Base-by-base conservation (phyloP, 1,140 invertebrate genomes). In the Euura saliciscinereae region DNA sequence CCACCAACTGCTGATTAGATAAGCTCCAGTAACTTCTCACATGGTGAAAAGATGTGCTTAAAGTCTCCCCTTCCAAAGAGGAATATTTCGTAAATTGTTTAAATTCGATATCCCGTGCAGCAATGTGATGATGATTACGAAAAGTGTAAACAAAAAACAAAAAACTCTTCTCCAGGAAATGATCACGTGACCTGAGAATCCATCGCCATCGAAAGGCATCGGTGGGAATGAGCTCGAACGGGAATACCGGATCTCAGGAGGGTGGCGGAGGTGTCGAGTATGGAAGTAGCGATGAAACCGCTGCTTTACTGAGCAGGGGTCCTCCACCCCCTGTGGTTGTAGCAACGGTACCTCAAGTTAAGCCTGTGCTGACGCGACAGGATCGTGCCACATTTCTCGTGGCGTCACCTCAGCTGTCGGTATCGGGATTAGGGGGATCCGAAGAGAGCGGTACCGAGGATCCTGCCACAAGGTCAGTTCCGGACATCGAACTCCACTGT, bases 401-500 rank as follows among this genome's bases (percentile, higher is more conserved):
- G 69, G 92, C 93, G 6, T 93, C 93, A 78, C 89, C 94, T 43
- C 93, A 94, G 80, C 87, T 95, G 68, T 94, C 93, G 42, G 93
- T 93, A 13, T 90, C 90, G 44, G 88, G 89, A 11, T 89, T 93
- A 79, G 93, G 92, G 2, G 93, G 93, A 46, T 94, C 93, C 77
- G 94, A 95, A 85, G 94, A 95, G 84, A 94, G 93, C 80, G 90
- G 88, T 65, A 85, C 85, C 71, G 87, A 90, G 51, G 93, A 94
- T 71, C 90, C 90, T 68, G 91, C 92, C n/a, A 91, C 94, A 8
- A 90, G 94, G 81, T 95, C 94, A 75, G 95, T 97, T 75, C 95
- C 95, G 11, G 95, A 97, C 83, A 95, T 97, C 78, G 95, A 96
- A 87, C 88, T 96, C 71, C 94, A 96, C 85, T 95, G 94, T 84